phyloP scores from a whole-genome alignment of 2,797 vertebrate species.

The Tarsius wallacei region DNA sequence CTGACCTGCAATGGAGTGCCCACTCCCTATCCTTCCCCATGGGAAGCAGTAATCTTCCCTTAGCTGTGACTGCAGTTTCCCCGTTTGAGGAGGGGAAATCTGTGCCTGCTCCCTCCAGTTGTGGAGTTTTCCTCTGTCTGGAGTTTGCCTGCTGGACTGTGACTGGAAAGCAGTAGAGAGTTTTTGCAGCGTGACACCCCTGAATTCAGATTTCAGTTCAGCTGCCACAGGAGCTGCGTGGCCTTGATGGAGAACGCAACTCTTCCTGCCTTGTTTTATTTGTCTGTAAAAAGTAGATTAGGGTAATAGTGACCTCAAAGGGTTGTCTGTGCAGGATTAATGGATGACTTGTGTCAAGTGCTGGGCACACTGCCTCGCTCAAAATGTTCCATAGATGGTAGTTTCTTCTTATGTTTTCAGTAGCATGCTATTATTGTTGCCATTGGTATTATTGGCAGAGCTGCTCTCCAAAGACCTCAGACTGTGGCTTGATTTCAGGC shows the following conservation, averaged over 20 bases:
- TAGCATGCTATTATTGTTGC: background rate
- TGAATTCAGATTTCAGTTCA: conserved; percentile 3
- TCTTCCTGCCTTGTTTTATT: background rate
- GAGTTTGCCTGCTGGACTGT: background rate
- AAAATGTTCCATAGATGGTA: background rate
- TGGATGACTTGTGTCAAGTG: conserved; percentile 38
- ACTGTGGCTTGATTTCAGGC: background rate
- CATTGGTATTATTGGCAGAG: background rate
- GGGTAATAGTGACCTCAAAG: conserved; percentile 20
- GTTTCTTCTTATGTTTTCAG: background rate
- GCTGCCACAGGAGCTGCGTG: background rate
- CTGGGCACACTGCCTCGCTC: background rate
- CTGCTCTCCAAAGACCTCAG: background rate
- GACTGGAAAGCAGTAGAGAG: background rate
- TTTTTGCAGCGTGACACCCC: background rate
- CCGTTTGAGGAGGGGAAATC: fast-evolving
- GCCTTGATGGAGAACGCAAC: background rate
- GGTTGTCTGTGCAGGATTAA: conserved; percentile 54
- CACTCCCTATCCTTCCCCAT: background rate
- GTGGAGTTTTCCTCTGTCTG: background rate
- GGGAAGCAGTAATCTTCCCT: background rate
- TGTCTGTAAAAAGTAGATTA: conserved; percentile 47
- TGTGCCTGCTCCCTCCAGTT: background rate
- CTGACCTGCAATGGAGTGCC: background rate
- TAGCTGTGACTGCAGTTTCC: background rate